Percentiles rank a stretch among this genome's conserved stretches.
These are phyloP conservation scores for Malacoraja senta DNA, from an alignment of 2,797 vertebrate species.

Conservation along the genomic window DNA sequence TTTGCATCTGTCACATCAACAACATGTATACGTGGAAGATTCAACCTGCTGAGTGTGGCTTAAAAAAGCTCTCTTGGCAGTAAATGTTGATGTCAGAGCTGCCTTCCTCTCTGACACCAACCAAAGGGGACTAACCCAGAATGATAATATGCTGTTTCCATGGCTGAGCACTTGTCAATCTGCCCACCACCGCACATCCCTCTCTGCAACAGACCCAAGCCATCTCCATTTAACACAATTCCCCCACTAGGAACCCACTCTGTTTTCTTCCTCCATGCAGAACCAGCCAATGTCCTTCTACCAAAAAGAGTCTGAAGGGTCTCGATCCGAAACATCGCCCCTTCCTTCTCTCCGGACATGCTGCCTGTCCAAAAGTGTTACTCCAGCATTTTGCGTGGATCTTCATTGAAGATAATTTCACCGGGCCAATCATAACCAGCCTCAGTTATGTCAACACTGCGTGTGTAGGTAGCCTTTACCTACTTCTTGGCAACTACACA, in stretches of 20 bases:
- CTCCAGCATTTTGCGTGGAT: background rate
- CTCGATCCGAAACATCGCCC: no score
- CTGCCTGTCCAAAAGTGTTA: no score
- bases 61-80: background rate
- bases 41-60: background rate
- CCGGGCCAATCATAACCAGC: background rate
- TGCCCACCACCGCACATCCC: background rate
- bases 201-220: background rate
- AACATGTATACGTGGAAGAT: background rate
- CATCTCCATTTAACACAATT: background rate
- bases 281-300: no score
- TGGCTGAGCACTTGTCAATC: background rate
- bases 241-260: no score
- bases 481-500: background rate
- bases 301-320: no score
- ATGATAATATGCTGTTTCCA: background rate
- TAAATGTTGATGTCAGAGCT: background rate
- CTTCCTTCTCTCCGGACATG: no score
- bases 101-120: background rate
- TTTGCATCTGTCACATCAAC: background rate
- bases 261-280: no score
- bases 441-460: background rate
- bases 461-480: no score
- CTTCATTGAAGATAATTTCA: background rate
- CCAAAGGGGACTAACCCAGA: background rate